Evolutionary conservation across 2,888 invertebrate species (phyloP), one percentile per base, ranked within the genome.

Genomic region (Troglohyphantes excavatus): DNA sequence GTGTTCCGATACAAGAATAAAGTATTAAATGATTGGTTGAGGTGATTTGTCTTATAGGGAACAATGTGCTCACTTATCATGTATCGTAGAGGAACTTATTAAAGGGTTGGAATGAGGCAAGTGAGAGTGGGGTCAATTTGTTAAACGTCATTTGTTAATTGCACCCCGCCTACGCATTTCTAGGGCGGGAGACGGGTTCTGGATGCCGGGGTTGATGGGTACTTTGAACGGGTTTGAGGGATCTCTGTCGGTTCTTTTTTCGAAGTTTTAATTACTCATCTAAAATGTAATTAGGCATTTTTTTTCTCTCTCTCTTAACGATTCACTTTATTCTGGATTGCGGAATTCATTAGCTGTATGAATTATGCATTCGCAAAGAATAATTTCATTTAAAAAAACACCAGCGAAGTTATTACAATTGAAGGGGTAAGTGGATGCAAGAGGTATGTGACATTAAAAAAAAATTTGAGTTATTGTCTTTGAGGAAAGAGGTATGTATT

Each of bases 91-190:
- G 70, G 43, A 86, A 68, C 39, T 63, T 78, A 78, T 86, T 76
- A 70, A 59, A 86, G 29, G 43, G 27, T 26, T 26, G 23, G 75
- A 67, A 68, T 19, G 19, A 9, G 67, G 59, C 68, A 39, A 53
- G 59, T 67, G 59, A 68, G 72, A 85, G 75, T 78, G 65, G 63
- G 39, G n/a, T 59, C 76, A 82, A 89, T 89, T 89, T 89, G 81
- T 89, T 89, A 89, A 89, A 82, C 82, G 70, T 67, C 67, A 43
- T 83, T 76, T 82, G 68, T 82, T 89, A 89, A 89, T 89, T 89
- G 82, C 59, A 67, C 67, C 46, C 39, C 88, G 73, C 88, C 88
- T 76, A 89, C 88, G 67, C 82, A 72, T 21, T 6, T 29, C 33
- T 70, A 68, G 70, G 76, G 82, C 46, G 82, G 88, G 33, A 33